Evolutionary conservation across 2,888 invertebrate species (phyloP), one percentile per base, ranked within the genome.

Genomic region (Troides helena): DNA sequence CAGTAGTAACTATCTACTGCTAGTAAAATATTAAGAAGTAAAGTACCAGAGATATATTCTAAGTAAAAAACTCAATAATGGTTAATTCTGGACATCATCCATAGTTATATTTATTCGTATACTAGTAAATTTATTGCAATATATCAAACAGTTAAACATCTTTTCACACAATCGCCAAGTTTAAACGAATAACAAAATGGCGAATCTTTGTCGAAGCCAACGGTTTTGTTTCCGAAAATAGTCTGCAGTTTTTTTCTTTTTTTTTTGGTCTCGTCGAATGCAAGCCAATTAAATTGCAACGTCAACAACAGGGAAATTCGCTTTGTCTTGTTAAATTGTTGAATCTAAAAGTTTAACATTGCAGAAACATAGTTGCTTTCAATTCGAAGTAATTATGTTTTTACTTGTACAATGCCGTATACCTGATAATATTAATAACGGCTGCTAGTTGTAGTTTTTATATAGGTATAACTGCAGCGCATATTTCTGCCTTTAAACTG

Each of bases 281-380:
- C 56, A 53, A 67, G 67, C 67, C 67, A 67, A 62, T 67, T 67
- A 53, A 61, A 61, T 67, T 61, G 67, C 67, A 56, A 53, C 56
- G 67, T 62, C 61, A 61, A 56, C 61, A 67, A n/a, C 63, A 63
- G 14, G 23, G 61, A 56, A 36, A 21, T 66, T 62, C 56, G 56
- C 53, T 53, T 56, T 56, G 66, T 61, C 53, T 53, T 39, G 6
- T 61, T 53, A 21, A 56, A 58, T 14, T 58, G 18, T 56, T 18
- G 56, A 18, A 21, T 56, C 18, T 58, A 23, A 58, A 58, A 58
- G 23, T 7, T 57, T 6, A 57, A 57, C 57, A 57, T 5, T 58
- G 23, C 23, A 23, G n/a, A 58, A 58, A 23, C 12, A 21, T 57
- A 12, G 57, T n/a, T 23, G 23, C 4, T 57, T 57, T 50, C 17